Percentiles rank a stretch among this genome's conserved stretches.
Conservation (phyloP, 2,113 vertebrate genomes). For the Piliocolobus tephrosceles region DNA sequence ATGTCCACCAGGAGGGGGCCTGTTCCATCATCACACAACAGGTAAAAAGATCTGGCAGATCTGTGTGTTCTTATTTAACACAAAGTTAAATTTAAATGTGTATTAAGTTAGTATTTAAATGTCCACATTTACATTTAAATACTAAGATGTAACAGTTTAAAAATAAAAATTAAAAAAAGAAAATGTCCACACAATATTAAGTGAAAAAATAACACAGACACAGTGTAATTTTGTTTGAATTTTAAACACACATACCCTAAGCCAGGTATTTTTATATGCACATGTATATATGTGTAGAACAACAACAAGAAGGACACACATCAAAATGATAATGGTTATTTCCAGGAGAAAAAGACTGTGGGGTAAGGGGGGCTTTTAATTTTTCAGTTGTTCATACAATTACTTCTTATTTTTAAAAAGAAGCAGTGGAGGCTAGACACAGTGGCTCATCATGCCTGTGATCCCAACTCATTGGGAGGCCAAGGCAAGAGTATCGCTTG, state of each 20-base stretch:
- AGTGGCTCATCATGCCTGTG: too few species aligned
- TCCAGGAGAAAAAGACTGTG: background rate
- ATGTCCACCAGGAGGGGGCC: background rate
- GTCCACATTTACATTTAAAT: too few species aligned
- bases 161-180: too few species aligned
- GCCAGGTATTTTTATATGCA: background rate
- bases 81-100: too few species aligned
- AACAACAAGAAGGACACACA: background rate
- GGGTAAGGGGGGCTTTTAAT: background rate
- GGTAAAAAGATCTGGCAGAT: background rate
- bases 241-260: background rate
- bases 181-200: background rate
- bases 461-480: too few species aligned
- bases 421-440: too few species aligned
- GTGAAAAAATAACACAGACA: background rate
- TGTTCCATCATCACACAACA: background rate
- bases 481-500: background rate
- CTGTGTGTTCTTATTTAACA: background rate
- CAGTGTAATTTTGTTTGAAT: background rate
- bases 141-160: too few species aligned
- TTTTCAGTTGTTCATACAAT: conserved; percentile 16
- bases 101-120: background rate
- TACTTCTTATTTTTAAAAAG: background rate
- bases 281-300: background rate
- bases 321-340: background rate